Evolutionary conservation across 2,797 vertebrate species (phyloP), one percentile per base, ranked within the genome.

Genomic region (Brachyrhaphis roseni): DNA sequence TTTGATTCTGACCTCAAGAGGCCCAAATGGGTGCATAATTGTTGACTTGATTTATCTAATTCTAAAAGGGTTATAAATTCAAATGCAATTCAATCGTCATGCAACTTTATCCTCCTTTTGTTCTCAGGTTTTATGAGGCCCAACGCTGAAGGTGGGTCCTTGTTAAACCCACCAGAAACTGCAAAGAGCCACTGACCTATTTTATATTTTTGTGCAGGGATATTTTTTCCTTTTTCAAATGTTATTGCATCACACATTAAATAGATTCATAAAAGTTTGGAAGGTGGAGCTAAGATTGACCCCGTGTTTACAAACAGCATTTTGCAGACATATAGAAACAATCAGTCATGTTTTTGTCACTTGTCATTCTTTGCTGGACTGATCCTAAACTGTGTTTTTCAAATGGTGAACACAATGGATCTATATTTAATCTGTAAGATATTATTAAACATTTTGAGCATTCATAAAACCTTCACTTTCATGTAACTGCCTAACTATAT

Each of bases 1-100:
- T 75, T 70, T 62, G 73, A 75, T 23, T 80, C 57, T 76, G n/a
- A 64, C 80, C 62, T 26, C 28, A 72, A 77, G 77, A 82, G 70
- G 26, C 39, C 34, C 34, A 49, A 74, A 46, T 62, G 8, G 64
- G n/a, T 74, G 49, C 66, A 80, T 81, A 62, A 64, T 41, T 83
- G 20, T 45, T 74, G 26, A 59, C 59, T 53, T 26, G 18, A 26
- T 82, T 83, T 78, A 49, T 75, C 13, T 78, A 26, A 79, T 34
- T 34, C 0, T 47, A 68, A 39, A 78, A 41, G 26, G 46, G 46
- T 39, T 57, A 0, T 20, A 77, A 20, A 53, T 79, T 39, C 66
- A 84, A 45, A 59, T 23, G 28, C 28, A 13, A 39, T 74, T 13
- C 23, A 78, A 75, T 53, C 11, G 23, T 70, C 39, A 1, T 68